A percentile compares a stretch with the other conserved stretches of the same genome.
Evolutionary conservation across 2,888 invertebrate species (phyloP).

Genomic region (Mythimna pallens): DNA sequence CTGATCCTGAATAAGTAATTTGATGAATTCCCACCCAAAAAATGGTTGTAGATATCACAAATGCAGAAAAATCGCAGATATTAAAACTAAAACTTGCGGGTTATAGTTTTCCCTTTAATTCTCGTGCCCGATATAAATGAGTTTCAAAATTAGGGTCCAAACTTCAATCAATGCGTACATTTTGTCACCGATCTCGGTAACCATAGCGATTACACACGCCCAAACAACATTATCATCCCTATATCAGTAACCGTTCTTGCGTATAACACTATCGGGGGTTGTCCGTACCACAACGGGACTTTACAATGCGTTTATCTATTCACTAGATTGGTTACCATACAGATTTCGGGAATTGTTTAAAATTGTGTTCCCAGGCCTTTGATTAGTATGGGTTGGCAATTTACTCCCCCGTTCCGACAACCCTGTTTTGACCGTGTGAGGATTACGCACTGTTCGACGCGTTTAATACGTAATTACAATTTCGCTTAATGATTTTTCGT

Average conservation of each 20-base stretch:
- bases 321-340: conserved; percentile 82
- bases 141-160: conserved; percentile 58
- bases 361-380: conserved; percentile 83
- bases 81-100: conserved; percentile 13
- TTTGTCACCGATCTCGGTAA: conserved; percentile 68
- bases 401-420: conserved; percentile 77
- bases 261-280: conserved; percentile 70
- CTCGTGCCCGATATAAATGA: conserved; percentile 36
- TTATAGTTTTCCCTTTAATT: conserved; percentile 33
- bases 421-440: conserved; percentile 68
- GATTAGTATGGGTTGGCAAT: conserved; percentile 72
- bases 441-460: conserved; percentile 64
- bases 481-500: conserved; percentile 66
- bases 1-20: no score
- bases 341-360: conserved; percentile 85
- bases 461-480: conserved; percentile 66
- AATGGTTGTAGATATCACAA: neutral
- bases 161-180: conserved; percentile 56
- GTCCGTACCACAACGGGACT: conserved; percentile 72
- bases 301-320: conserved; percentile 82
- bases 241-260: conserved; percentile 78
- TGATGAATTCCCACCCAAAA: no score
- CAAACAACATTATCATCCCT: conserved; percentile 86
- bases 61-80: neutral
- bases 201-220: conserved; percentile 82